Conservation (phyloP, 1,140 invertebrate species). For the Drosophila ogumai region DNA sequence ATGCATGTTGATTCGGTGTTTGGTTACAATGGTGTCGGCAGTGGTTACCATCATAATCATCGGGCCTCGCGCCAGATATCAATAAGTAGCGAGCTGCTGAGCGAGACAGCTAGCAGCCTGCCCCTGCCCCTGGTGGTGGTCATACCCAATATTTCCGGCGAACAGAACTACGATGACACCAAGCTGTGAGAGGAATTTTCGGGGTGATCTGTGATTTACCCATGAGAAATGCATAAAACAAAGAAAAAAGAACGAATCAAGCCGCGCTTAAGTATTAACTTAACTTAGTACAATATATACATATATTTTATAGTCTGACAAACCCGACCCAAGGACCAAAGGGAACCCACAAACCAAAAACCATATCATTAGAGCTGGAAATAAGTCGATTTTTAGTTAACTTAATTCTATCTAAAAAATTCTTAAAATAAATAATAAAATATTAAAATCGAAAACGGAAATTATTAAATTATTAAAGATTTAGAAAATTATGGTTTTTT, state of each 20-base stretch:
- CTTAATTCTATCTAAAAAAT: no score
- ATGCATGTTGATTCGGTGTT: slow-evolving; percentile 51
- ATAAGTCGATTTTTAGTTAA: no score
- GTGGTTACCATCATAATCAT: slow-evolving; percentile 19
- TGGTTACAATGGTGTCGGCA: slow-evolving; percentile 22
- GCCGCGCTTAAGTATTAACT: slow-evolving; percentile 21
- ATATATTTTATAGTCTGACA: slow-evolving; percentile 38
- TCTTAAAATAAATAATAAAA: no score
- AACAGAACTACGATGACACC: slow-evolving; percentile 71
- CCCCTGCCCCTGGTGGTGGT: slow-evolving; percentile 77
- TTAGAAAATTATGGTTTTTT: no score
- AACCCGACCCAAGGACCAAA: slow-evolving; percentile 40
- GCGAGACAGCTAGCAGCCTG: slow-evolving; percentile 43
- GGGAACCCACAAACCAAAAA: slow-evolving; percentile 33
- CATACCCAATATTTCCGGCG: slow-evolving; percentile 71
- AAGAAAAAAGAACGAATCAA: background rate
- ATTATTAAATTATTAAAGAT: no score
- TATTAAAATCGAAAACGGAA: no score
- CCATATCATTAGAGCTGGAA: slow-evolving; percentile 21
- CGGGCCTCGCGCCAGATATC: slow-evolving; percentile 58
- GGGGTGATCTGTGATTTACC: slow-evolving; percentile 34
- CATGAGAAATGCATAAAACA: background rate
- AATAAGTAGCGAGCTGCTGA: slow-evolving; percentile 66
- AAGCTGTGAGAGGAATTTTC: slow-evolving; percentile 64
- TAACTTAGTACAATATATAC: background rate